Base-by-base conservation (phyloP, 23 tunicate genomes). In the Phallusia fumigata region DNA sequence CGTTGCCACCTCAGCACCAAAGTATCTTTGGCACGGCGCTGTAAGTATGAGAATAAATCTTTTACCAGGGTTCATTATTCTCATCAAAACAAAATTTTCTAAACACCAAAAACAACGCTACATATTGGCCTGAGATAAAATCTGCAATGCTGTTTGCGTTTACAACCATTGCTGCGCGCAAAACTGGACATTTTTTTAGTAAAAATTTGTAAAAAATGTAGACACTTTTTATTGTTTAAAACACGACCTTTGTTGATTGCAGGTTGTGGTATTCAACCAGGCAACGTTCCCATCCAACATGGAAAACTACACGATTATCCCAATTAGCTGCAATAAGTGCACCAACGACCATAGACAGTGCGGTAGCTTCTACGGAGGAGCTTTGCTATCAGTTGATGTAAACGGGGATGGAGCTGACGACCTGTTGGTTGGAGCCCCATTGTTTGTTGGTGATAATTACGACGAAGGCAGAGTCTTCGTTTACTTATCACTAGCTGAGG, bases 391-490 rank as follows among this genome's bases (percentile, higher is more conserved):
- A 13, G 83, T 80, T 16, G 97, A 92, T 49, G 73, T 92, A 24
- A 92, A 84, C 53, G 77, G 80, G 19, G 97, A 92, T 47, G 86
- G 85, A 19, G 78, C 19, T 45, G 96, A 91, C 52, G 96, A 91
- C 76, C 52, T 91, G 24, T 69, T 91, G 11, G 84, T 91, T 31
- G 90, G 86, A 11, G 86, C 96, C 1, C 96, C 96, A 30, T 82
- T 91, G 0, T 91, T 28, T 53, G 72, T 86, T 33, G 90, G 76
- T 0, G 81, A 73, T 16, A 86, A 64, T 52, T 91, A 91, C 76
- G 96, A 91, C 69, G 90, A 86, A 50, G 96, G 96, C 26, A 32
- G 87, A 35, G 96, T 91, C 8, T 91, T 58, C 72, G 96, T 82
- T 31, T 91, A 86, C 75, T 51, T 91, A 18, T 64, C 87, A 19